Evolutionary conservation across 2,113 vertebrate genomes (phyloP), one percentile per base, ranked within the genome.

Genomic region (Rhineura floridana): DNA sequence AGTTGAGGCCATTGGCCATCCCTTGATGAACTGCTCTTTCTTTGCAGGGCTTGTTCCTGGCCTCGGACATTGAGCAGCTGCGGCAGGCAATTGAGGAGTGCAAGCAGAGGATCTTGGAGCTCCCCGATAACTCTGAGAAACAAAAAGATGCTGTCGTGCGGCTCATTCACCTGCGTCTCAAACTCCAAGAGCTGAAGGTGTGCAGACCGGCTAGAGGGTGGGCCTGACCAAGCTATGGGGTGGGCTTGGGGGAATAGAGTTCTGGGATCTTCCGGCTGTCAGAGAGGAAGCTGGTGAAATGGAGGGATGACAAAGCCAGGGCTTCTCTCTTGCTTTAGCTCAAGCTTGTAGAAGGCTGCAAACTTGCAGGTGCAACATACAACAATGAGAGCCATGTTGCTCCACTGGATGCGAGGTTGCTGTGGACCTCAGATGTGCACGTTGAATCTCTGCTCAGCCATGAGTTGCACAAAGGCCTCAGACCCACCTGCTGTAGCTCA

Each of bases 161-260:
- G 93, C 98, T 99, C n/a, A 98, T 99, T 81, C 99, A 99, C 91
- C 98, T 99, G 36, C 98, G 99, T 23, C 98, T 99, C 94, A 99
- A 99, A 94, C 97, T 99, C 10, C 98, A 99, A 95, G 98, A 99
- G 91, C 97, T 99, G 46, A 98, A 99, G 98, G 99, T 99, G 82
- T 25, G 93, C 44, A 4, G 9, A 0, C 1, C 3, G 0, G 19
- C 0, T 2, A 5, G 7, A 3, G 25, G 21, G 33, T 10, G 75
- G 81, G 80, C 19, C 39, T 42, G 3, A 21, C 30, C 19, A 10
- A 0, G 62, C 44, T 39, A 3, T 28, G 12, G 67, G 0, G 5
- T 5, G 10, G 62, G 70, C 39, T 25, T 17, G 50, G 36, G 25
- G 52, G 1, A 3, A 33, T 13, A 85, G 48, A 59, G 23, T 21